Base-by-base conservation (phyloP, 2,113 vertebrate species). In the Dipodomys merriami region DNA sequence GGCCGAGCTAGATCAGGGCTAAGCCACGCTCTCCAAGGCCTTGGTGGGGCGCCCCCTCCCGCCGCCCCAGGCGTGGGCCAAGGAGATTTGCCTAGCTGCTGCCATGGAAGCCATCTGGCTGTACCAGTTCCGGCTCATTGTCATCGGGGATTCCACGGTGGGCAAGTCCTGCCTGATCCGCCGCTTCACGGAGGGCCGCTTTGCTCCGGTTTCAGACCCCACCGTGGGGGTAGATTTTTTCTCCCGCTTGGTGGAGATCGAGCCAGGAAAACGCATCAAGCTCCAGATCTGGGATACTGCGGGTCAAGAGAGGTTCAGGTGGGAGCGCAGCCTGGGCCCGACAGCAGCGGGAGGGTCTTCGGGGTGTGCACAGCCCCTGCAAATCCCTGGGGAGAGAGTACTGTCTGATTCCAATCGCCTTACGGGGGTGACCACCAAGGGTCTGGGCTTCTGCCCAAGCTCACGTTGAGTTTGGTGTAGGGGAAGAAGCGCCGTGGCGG, bases 221-320 rank as follows among this genome's bases (percentile, higher is more conserved):
- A 99, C 99, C 0, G 99, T 99, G 71, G 99, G 99, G 3, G 99
- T 99, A 98, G 99, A 99, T 98, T 99, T 99, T 97, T 99, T 99
- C 98, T 99, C 99, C 35, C 98, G 99, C 65, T 98, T 99, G 97
- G 99, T 99, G 97, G 99, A 99, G 98, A 99, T 99, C 60, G 99
- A 99, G 94, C 99, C 99, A 0, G 99, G 99, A 71, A 99, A 99
- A 95, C 97, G 99, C 92, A 99, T 99, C 98, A 99, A 99, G 97
- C 98, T 99, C 30, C 99, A 99, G 97, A 99, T 99, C 96, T 99
- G 99, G 99, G 99, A 99, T 97, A 99, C 98, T 1, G 99, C 98
- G 9, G 99, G 99, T 33, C 99, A 99, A 97, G 99, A 99, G 97
- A 97, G 99, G 94, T 99, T 99, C 98, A 99, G 99, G 99, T 99